These are phyloP conservation scores for Platanista minor DNA, from an alignment of 2,113 vertebrate species.

Conservation along the genomic window DNA sequence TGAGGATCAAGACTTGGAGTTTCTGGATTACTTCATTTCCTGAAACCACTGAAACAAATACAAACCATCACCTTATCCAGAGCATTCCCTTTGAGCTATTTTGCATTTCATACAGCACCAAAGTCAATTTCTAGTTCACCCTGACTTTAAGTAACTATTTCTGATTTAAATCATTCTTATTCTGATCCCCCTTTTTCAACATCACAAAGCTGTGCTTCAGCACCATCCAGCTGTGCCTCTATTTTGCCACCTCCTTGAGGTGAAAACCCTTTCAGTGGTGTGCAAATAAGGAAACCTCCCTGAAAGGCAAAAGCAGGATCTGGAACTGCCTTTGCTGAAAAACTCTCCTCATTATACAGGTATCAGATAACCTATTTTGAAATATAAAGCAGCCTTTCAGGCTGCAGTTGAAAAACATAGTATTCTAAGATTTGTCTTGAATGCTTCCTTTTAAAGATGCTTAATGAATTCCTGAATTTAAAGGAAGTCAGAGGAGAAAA, in stretches of 20 bases:
- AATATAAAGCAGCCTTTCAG: conserved; percentile 49
- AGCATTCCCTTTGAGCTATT: background rate
- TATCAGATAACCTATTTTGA: conserved; percentile 51
- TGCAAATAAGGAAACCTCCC: conserved; percentile 46
- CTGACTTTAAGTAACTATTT: conserved; percentile 4
- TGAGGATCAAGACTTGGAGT: background rate
- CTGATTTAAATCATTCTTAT: conserved; percentile 27
- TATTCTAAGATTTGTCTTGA: conserved; percentile 45
- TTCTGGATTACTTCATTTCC: background rate
- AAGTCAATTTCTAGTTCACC: background rate
- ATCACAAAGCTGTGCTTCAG: background rate
- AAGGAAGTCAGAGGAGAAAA: background rate
- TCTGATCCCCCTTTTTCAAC: background rate
- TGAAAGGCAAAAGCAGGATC: conserved; percentile 38
- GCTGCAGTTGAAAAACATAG: conserved; percentile 5
- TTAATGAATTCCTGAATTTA: conserved; percentile 52
- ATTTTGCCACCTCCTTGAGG: conserved; percentile 36
- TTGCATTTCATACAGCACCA: background rate
- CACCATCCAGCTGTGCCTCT: background rate
- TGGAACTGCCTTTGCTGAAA: conserved; percentile 18
- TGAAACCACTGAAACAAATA: background rate
- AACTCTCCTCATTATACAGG: conserved; percentile 50
- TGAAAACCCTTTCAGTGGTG: conserved; percentile 30
- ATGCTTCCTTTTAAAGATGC: conserved; percentile 31
- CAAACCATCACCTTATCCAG: background rate